Percentiles rank a stretch among this genome's conserved stretches.
Evolutionary conservation across 1,140 invertebrate species (phyloP).

Genomic region (Papilio polyxenes): DNA sequence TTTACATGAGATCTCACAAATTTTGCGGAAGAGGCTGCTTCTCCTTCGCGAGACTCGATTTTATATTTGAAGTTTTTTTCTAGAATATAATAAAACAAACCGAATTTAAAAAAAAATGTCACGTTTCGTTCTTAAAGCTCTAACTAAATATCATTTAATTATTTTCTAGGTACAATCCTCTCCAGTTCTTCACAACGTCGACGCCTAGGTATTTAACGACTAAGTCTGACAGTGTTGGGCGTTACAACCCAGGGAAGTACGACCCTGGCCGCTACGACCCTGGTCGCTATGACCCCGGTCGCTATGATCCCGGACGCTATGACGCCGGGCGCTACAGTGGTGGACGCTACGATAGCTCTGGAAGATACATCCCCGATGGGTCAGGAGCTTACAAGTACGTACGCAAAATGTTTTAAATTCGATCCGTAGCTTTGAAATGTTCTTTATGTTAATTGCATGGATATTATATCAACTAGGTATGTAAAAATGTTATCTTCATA

Average conservation of each 20-base stretch:
- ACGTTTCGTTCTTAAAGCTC: slow-evolving; percentile 25
- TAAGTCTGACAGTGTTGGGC: slow-evolving; percentile 35
- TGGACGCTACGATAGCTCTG: slow-evolving; percentile 66
- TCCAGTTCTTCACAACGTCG: slow-evolving; percentile 38
- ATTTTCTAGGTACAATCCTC: slow-evolving; percentile 47
- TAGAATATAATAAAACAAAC: not conserved
- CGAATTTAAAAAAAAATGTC: not conserved
- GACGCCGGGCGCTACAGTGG: slow-evolving; percentile 37
- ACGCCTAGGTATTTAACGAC: slow-evolving; percentile 16
- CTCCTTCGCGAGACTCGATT: too few species aligned
- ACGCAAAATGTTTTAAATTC: slow-evolving; percentile 1
- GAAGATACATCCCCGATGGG: slow-evolving; percentile 66
- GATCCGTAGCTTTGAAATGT: not conserved
- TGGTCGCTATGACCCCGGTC: slow-evolving; percentile 56
- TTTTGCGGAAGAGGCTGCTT: not conserved
- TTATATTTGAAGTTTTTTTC: too few species aligned
- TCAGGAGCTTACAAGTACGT: slow-evolving; percentile 69
- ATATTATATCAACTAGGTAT: not conserved
- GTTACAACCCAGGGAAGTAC: slow-evolving; percentile 46
- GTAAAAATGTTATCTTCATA: not conserved
- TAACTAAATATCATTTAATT: not conserved
- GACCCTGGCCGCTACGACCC: slow-evolving; percentile 55
- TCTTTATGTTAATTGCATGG: not conserved
- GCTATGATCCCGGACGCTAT: slow-evolving; percentile 51
- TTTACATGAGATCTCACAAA: not conserved